A percentile compares a stretch with the other conserved stretches of the same genome.
Evolutionary conservation across 2,888 invertebrate species (phyloP).

Genomic region (Eilema depressum): DNA sequence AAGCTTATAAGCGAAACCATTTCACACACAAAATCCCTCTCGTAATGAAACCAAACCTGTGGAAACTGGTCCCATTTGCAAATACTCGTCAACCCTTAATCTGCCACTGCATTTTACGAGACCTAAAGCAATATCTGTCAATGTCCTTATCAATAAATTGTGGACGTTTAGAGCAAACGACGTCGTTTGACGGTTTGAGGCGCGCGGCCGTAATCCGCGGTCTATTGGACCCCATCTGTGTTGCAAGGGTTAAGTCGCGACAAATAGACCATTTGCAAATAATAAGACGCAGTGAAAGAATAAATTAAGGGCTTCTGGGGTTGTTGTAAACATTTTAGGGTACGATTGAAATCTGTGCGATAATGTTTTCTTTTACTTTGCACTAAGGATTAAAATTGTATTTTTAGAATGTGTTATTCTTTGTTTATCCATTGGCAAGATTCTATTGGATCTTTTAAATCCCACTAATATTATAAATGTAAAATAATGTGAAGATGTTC

Average conservation of each 20-base stretch:
- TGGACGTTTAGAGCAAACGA: conserved; percentile 81
- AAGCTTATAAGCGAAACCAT: conserved; percentile 64
- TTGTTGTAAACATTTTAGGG: conserved; percentile 47
- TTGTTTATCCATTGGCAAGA: background rate
- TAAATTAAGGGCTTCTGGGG: conserved; percentile 77
- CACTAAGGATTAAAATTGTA: conserved; percentile 33
- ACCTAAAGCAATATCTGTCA: conserved; percentile 84
- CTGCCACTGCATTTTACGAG: conserved; percentile 84
- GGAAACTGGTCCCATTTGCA: conserved; percentile 81
- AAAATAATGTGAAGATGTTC: background rate
- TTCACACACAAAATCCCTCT: conserved; percentile 65
- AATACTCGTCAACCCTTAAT: conserved; percentile 82
- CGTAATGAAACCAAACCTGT: conserved; percentile 74
- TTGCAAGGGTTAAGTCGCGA: conserved; percentile 86
- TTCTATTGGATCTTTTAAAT: background rate
- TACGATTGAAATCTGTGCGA: conserved; percentile 51
- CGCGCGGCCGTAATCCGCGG: conserved; percentile 80
- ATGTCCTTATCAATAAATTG: conserved; percentile 87
- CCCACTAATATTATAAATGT: background rate
- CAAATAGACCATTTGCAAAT: conserved; percentile 87
- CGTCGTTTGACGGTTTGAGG: conserved; percentile 84
- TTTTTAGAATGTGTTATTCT: background rate
- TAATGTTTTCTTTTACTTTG: conserved; percentile 41
- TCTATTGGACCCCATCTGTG: conserved; percentile 82
- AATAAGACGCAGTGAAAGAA: conserved; percentile 87